Evolutionary conservation across 30 jellyfish, hydroid and myxozoan genomes (phyloP), one percentile per base, ranked within the genome.

Genomic region (Chironex yamaguchii): DNA sequence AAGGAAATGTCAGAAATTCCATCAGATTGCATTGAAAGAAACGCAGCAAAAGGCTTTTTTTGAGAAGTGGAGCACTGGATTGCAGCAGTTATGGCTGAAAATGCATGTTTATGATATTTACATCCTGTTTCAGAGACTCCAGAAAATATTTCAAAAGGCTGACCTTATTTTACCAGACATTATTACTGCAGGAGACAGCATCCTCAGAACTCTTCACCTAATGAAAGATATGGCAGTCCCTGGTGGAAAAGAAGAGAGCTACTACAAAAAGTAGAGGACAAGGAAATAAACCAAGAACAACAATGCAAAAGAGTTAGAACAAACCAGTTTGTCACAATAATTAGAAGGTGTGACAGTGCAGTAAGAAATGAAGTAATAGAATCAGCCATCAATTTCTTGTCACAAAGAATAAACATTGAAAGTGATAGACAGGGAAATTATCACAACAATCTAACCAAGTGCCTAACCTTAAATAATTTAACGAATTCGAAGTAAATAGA

Each of bases 21-120:
- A 24, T 21, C 89, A 4, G 89, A 78, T 34, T 54, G 74, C 36
- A 78, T 11, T 24, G 81, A 78, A 62, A 52, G 35, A 49, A 27
- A 36, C 51, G 63, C 63, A 70, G 89, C 67, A 53, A 79, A 32
- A 78, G 79, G 89, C 32, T 76, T 76, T 76, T 53, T 26, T 0
- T 30, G 89, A n/a, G 54, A 52, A 78, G 63, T 52, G 81, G 79
- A 33, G 63, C 58, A 33, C 51, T 29, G 81, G 89, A 49, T 78
- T 50, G 63, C 80, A 53, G 64, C 80, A 78, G 48, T 58, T 78
- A 52, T 78, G 81, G 81, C 89, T 73, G 67, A 73, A 71, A 24
- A 52, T 42, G 32, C 53, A 48, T 35, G 30, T 36, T 52, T 73
- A 73, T 36, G 86, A 73, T 34, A 28, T 73, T 20, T 73, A 79